A percentile compares a stretch with the other conserved stretches of the same genome.
Conservation (phyloP, 2,113 vertebrate genomes). For the Zosterops pallidus region DNA sequence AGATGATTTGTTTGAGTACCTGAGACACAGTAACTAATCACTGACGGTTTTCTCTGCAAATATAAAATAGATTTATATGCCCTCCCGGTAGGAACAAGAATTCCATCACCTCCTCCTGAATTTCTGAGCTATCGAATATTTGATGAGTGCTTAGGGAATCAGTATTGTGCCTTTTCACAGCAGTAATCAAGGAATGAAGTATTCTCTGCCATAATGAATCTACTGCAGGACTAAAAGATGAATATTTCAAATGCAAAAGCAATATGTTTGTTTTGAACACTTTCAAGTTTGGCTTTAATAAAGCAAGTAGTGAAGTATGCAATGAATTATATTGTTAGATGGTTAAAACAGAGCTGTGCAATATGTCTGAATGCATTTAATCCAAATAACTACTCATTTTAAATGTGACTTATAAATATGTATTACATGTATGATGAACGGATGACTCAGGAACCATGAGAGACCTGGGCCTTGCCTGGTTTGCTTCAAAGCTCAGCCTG, state of each 20-base stretch:
- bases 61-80: slow-evolving; percentile 55
- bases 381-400: slow-evolving; percentile 52
- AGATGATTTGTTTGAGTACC: slow-evolving; percentile 56
- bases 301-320: slow-evolving; percentile 57
- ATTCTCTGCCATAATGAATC: slow-evolving; percentile 39
- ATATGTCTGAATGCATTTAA: slow-evolving; percentile 55
- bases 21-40: slow-evolving; percentile 59
- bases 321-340: slow-evolving; percentile 52
- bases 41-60: slow-evolving; percentile 61
- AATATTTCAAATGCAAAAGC: slow-evolving; percentile 24
- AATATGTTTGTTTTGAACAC: slow-evolving; percentile 55
- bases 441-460: neutral
- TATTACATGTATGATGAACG: neutral
- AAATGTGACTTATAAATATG: slow-evolving; percentile 36
- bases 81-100: slow-evolving; percentile 59
- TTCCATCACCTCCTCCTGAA: slow-evolving; percentile 63
- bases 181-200: slow-evolving; percentile 58
- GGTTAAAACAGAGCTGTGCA: slow-evolving; percentile 15
- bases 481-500: slow-evolving; percentile 7
- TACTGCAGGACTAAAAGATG: slow-evolving; percentile 4
- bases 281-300: slow-evolving; percentile 65
- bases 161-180: slow-evolving; percentile 51
- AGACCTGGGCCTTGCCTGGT: neutral
- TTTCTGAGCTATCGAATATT: slow-evolving; percentile 57
- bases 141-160: slow-evolving; percentile 56